These are phyloP conservation scores for Isotomurus palustris DNA, from an alignment of 2,888 invertebrate genomes.

Conservation along the genomic window DNA sequence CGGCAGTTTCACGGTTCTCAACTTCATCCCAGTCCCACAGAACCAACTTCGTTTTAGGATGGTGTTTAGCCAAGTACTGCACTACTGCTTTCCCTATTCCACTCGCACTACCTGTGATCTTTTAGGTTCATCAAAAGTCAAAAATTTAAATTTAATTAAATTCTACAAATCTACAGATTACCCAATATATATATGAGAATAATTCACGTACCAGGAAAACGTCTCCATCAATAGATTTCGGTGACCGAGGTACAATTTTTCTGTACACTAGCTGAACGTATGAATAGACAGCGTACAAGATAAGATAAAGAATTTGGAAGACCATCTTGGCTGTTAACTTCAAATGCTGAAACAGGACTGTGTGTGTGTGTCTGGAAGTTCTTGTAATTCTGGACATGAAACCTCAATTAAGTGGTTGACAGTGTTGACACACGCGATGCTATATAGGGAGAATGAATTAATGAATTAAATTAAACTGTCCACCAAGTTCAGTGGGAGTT, in stretches of 20 bases:
- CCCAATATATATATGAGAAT: neutral
- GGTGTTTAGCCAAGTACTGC: conserved; percentile 55
- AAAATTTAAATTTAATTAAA: neutral
- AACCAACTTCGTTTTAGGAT: conserved; percentile 57
- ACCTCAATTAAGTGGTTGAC: too few relatives aligned
- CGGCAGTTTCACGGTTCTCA: conserved; percentile 55
- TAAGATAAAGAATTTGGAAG: neutral
- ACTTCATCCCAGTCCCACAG: conserved; percentile 62
- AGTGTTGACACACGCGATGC: too few relatives aligned
- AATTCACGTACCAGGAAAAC: conserved; percentile 26
- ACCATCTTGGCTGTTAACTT: neutral
- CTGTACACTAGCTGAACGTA: conserved; percentile 18
- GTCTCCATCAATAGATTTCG: conserved; percentile 32
- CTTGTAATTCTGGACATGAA: too few relatives aligned
- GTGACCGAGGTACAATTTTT: conserved; percentile 15
- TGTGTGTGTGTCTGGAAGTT: too few relatives aligned
- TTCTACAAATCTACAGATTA: neutral
- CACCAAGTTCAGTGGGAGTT: too few relatives aligned
- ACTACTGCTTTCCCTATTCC: conserved; percentile 65
- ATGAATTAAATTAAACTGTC: too few relatives aligned
- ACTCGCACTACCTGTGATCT: conserved; percentile 60
- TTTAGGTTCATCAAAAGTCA: too few relatives aligned
- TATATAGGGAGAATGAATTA: too few relatives aligned
- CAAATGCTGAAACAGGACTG: too few relatives aligned
- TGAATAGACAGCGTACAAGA: conserved; percentile 14